Percentiles rank a stretch among this genome's conserved stretches.
phyloP scores from a whole-genome alignment of 2,888 invertebrate genomes.

The Lomographa bimaculata region DNA sequence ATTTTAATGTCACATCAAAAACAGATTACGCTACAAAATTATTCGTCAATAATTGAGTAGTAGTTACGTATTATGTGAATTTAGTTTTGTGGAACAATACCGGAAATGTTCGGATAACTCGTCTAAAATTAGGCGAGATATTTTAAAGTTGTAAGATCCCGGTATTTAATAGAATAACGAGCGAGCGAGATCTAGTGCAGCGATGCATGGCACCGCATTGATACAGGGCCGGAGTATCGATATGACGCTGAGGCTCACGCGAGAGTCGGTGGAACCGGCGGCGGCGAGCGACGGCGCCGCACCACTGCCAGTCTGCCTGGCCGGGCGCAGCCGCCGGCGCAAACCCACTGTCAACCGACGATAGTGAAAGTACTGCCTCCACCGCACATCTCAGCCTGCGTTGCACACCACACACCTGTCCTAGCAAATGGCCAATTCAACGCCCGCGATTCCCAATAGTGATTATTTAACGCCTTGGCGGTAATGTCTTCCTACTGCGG shows the following conservation, averaged over 20 bases:
- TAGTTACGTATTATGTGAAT: background rate
- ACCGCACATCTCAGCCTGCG: slow-evolving; percentile 57
- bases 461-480: slow-evolving; percentile 50
- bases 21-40: slow-evolving; percentile 12
- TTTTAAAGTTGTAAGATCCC: slow-evolving; percentile 60
- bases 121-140: slow-evolving; percentile 54
- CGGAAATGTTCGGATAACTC: slow-evolving; percentile 31
- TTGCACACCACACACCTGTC: slow-evolving; percentile 60
- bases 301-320: slow-evolving; percentile 55
- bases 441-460: slow-evolving; percentile 42
- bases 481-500: slow-evolving; percentile 41
- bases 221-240: slow-evolving; percentile 59
- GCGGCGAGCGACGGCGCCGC: slow-evolving; percentile 67
- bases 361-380: slow-evolving; percentile 79
- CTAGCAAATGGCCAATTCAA: slow-evolving; percentile 51
- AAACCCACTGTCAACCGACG: slow-evolving; percentile 52
- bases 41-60: slow-evolving; percentile 5
- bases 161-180: slow-evolving; percentile 62
- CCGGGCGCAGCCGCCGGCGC: slow-evolving; percentile 38
- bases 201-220: slow-evolving; percentile 61
- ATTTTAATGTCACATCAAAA: slow-evolving; percentile 13
- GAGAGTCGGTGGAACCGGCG: slow-evolving; percentile 49
- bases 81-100: slow-evolving; percentile 12
- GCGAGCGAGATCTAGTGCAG: slow-evolving; percentile 56
- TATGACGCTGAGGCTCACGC: slow-evolving; percentile 42